phyloP scores from a whole-genome alignment of 1,140 invertebrate species.

The Condylostylus longicornis region DNA sequence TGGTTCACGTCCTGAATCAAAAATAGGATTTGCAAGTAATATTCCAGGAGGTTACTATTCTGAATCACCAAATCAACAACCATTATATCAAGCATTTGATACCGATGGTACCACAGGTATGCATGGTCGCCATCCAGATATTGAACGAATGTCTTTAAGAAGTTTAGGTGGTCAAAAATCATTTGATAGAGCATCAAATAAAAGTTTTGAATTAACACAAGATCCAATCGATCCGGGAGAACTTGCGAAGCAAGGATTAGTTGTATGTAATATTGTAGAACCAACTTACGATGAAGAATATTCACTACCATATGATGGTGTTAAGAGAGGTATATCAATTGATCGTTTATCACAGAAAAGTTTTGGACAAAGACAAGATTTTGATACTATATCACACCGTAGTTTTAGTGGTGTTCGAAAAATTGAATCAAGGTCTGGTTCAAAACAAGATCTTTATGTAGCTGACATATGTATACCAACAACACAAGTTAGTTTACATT shows the following conservation, averaged over 20 bases:
- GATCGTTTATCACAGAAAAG: conserved; percentile 22
- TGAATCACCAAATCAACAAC: too few species aligned
- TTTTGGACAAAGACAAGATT: conserved; percentile 10
- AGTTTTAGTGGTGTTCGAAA: conserved; percentile 24
- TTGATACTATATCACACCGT: conserved; percentile 21
- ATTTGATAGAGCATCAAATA: not conserved
- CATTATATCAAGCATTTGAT: too few species aligned
- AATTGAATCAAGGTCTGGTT: conserved; percentile 19
- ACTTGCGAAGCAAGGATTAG: conserved; percentile 15
- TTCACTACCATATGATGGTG: conserved; percentile 3
- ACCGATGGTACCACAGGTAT: too few species aligned
- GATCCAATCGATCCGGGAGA: not conserved
- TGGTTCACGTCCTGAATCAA: conserved; percentile 38
- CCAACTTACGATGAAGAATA: conserved; percentile 22
- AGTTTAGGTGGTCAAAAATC: conserved; percentile 4
- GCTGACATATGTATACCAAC: conserved; percentile 26
- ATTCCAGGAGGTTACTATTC: conserved; percentile 1
- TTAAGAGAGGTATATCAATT: conserved; percentile 12
- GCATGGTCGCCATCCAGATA: conserved; percentile 12
- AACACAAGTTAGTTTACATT: too few species aligned
- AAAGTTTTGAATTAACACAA: not conserved
- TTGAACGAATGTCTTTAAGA: conserved; percentile 10
- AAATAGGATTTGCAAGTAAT: conserved; percentile 31
- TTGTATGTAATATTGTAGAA: conserved; percentile 26
- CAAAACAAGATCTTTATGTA: conserved; percentile 23